Evolutionary conservation across 2,888 invertebrate genomes (phyloP).

Genomic region (Ecdyonurus torrentis): DNA sequence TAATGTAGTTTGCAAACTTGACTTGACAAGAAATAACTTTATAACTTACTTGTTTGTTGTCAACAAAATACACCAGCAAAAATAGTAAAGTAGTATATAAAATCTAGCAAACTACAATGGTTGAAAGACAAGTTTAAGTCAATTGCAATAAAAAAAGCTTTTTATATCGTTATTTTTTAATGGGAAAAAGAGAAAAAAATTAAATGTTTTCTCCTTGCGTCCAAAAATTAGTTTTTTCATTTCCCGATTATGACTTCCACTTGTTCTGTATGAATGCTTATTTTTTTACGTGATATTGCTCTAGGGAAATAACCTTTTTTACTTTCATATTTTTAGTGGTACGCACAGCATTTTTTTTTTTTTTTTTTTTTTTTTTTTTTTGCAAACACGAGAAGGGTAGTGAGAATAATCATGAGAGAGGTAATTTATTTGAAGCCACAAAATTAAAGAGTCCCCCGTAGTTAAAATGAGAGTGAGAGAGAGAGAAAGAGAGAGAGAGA

Average conservation of each 20-base stretch:
- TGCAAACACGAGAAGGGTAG: background rate
- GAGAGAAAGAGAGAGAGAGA: too few relatives aligned
- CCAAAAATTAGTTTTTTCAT: background rate
- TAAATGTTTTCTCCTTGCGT: background rate
- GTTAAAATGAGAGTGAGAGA: background rate
- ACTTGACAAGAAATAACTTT: too few relatives aligned
- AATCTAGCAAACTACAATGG: too few relatives aligned
- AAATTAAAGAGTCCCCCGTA: background rate
- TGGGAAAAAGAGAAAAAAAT: background rate
- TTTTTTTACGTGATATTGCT: background rate
- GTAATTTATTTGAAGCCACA: background rate
- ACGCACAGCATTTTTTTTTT: background rate
- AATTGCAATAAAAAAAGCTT: background rate
- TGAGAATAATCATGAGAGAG: background rate
- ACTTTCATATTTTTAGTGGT: background rate
- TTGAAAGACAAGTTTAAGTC: background rate
- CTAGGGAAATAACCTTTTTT: background rate
- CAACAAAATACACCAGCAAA: too few relatives aligned
- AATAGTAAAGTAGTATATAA: too few relatives aligned
- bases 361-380: background rate
- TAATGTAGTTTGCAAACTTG: too few relatives aligned
- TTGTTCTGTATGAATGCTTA: background rate
- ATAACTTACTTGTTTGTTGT: too few relatives aligned
- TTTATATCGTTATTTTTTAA: background rate
- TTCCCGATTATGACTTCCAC: background rate